Conservation (phyloP, 1,140 invertebrate species). For the Plodia interpunctella region DNA sequence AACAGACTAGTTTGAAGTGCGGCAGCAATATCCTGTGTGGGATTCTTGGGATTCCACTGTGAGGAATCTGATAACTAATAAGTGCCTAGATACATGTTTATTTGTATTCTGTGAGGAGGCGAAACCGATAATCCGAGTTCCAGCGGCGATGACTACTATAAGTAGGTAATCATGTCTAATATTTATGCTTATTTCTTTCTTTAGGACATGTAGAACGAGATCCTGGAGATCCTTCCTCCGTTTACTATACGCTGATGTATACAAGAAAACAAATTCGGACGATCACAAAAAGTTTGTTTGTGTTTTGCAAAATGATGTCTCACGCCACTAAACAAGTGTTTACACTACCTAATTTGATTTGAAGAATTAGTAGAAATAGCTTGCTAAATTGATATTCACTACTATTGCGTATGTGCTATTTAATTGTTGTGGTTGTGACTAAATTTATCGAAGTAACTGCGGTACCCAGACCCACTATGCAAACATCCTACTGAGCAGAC, state of each 20-base stretch:
- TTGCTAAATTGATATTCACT: neutral
- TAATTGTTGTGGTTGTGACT: neutral
- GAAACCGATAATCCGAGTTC: too few species aligned
- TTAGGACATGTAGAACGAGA: constrained; percentile 13
- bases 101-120: too few species aligned
- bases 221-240: neutral
- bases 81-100: too few species aligned
- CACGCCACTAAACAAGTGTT: constrained; percentile 10
- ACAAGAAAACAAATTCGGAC: constrained; percentile 3
- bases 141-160: too few species aligned
- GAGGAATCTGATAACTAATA: too few species aligned
- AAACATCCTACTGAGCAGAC: too few species aligned
- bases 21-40: too few species aligned
- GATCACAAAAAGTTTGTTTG: constrained; percentile 16
- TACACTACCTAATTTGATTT: constrained; percentile 4
- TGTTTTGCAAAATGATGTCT: constrained; percentile 4
- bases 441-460: neutral
- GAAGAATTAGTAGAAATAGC: neutral
- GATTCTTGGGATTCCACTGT: too few species aligned
- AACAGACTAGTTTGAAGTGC: too few species aligned
- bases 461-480: too few species aligned
- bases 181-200: constrained; percentile 7
- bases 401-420: neutral
- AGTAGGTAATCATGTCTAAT: too few species aligned
- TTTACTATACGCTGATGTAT: constrained; percentile 7